phyloP scores from a whole-genome alignment of 2,113 vertebrate genomes.

The Pao palembangensis region DNA sequence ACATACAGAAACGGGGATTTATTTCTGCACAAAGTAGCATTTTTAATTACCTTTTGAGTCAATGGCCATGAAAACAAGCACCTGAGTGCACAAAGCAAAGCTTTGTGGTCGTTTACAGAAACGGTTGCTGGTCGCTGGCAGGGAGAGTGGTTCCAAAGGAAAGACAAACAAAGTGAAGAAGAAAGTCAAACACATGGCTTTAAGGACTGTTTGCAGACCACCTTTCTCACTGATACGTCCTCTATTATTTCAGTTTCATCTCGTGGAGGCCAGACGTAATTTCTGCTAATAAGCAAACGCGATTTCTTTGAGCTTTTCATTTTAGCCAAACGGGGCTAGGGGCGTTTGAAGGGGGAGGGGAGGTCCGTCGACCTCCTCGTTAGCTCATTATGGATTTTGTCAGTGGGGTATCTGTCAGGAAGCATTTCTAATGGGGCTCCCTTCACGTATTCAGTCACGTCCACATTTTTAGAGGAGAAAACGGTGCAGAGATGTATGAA shows the following conservation, averaged over 20 bases:
- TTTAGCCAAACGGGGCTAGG: background rate
- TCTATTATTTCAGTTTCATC: conserved; percentile 50
- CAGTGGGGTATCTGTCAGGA: conserved; percentile 58
- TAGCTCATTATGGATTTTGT: conserved; percentile 66
- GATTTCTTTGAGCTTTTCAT: conserved; percentile 44
- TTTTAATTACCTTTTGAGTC: conserved; percentile 35
- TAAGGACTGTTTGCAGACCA: conserved; percentile 15
- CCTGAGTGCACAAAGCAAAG: background rate
- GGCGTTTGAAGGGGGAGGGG: conserved; percentile 6
- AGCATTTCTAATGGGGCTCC: conserved; percentile 60
- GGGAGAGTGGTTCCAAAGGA: conserved; percentile 7
- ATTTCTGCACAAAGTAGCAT: conserved; percentile 19
- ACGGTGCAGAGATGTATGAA: too few species aligned
- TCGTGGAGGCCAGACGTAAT: conserved; percentile 35
- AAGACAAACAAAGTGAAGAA: conserved; percentile 8
- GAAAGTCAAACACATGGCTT: background rate
- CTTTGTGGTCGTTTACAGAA: background rate
- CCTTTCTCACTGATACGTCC: conserved; percentile 34
- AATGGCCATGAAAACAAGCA: conserved; percentile 25
- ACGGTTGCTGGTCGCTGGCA: background rate
- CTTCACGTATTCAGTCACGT: conserved; percentile 16
- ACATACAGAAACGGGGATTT: conserved; percentile 1
- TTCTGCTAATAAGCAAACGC: conserved; percentile 56
- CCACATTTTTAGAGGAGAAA: too few species aligned
- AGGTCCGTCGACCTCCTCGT: conserved; percentile 23